Evolutionary conservation across 1,140 invertebrate species (phyloP).

Genomic region (Lysiphlebus fabarum): DNA sequence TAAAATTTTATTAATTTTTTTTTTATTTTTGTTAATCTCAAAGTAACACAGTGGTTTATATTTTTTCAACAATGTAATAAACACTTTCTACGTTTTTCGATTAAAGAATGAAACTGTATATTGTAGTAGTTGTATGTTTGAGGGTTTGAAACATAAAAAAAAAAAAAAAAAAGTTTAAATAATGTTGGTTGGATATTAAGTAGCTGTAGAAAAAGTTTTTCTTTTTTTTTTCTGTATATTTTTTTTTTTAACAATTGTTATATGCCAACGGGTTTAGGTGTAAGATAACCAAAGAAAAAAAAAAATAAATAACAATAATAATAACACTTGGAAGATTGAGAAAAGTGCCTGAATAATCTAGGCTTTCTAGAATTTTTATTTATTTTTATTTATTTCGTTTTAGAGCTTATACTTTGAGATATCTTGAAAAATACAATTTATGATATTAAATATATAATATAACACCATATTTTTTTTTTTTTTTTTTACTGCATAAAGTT

Average conservation of each 20-base stretch:
- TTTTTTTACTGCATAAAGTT: not conserved
- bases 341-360: constrained; percentile 20
- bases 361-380: not conserved
- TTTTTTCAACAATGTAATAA: not conserved
- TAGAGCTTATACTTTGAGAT: not conserved
- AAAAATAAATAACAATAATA: constrained; percentile 4
- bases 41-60: not conserved
- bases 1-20: too few species aligned
- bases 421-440: constrained; percentile 13
- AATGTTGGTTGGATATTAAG: too few species aligned
- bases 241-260: too few species aligned
- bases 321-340: constrained; percentile 7
- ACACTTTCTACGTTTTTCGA: too few species aligned
- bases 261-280: too few species aligned
- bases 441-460: not conserved
- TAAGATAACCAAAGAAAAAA: not conserved
- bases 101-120: too few species aligned
- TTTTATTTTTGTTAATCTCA: too few species aligned
- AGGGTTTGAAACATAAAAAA: too few species aligned
- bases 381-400: not conserved
- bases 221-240: too few species aligned
- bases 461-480: constrained; percentile 1
- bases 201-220: too few species aligned
- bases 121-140: too few species aligned
- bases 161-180: too few species aligned